Evolutionary conservation across 2,113 vertebrate species (phyloP).

Genomic region (Crotalus helleri): DNA sequence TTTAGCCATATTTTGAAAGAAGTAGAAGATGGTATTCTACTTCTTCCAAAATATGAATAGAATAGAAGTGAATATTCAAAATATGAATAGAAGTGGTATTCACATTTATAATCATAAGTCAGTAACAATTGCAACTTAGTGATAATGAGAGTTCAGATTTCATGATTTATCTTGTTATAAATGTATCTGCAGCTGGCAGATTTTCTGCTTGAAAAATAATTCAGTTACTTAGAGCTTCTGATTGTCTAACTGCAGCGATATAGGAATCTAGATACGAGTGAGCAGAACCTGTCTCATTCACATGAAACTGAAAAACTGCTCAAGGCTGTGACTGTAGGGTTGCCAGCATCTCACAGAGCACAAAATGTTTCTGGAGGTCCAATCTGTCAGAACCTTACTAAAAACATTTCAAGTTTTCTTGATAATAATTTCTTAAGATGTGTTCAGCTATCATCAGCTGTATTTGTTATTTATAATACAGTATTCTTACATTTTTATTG

Average conservation of each 20-base stretch:
- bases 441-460: background rate
- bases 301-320: background rate
- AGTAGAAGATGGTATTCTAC: background rate
- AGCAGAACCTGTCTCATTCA: background rate
- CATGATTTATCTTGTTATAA: slow-evolving; percentile 8
- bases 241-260: slow-evolving; percentile 21
- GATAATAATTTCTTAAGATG: background rate
- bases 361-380: background rate
- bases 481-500: background rate
- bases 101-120: slow-evolving; percentile 28
- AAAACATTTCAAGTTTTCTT: background rate
- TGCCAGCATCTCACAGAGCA: background rate
- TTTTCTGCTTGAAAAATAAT: slow-evolving; percentile 14
- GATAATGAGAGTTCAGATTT: slow-evolving; percentile 5
- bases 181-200: background rate
- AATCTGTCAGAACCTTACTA: background rate
- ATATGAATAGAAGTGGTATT: slow-evolving; percentile 21
- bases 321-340: background rate
- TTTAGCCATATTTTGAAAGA: background rate
- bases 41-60: no score
- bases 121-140: slow-evolving; percentile 12
- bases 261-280: background rate
- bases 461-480: background rate
- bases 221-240: slow-evolving; percentile 8
- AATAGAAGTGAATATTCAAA: background rate